Base-by-base conservation (phyloP, 2,113 vertebrate genomes). In the Smithornis capensis region DNA sequence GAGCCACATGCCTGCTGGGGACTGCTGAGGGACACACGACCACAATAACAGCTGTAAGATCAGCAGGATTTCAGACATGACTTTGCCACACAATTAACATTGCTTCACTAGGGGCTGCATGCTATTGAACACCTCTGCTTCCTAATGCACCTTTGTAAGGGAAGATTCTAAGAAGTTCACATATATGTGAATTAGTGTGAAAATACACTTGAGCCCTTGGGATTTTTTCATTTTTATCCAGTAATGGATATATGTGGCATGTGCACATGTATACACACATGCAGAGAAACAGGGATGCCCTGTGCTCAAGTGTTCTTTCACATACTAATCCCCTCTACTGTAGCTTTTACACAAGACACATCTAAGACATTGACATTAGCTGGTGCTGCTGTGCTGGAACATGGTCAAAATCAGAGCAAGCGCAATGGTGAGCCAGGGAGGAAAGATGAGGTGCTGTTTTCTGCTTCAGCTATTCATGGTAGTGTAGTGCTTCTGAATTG, bases 231-330 rank as follows among this genome's bases (percentile, higher is more conserved):
- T 16, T 71, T 56, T 27, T 84, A 4, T 19, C 27, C 25, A 56
- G 33, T 33, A 92, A 71, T 7, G 6, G 57, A 74, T 70, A 45
- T 24, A 56, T 21, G 44, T 22, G 19, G 23, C 0, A 1, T 9
- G 9, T 0, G 0, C 31, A 35, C 23, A 71, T 27, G 45, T 5
- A 5, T 8, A 18, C 8, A 47, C 37, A 25, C 7, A 31, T 1
- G 4, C 15, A 33, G 60, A 94, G 76, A 80, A 84, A 81, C 18
- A 84, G 5, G 45, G 45, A 60, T 53, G 5, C 10, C 7, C n/a
- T 77, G 12, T 56, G 27, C 44, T 60, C 21, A 64, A 52, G 23
- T 12, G 16, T 9, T 60, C 38, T 83, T 79, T 80, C 60, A 55
- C 44, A n/a, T 44, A 38, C 12, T 35, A 76, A 47, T 63, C 15